Evolutionary conservation across 2,113 vertebrate species (phyloP), one percentile per base, ranked within the genome.

Genomic region (Psettodes erumei): DNA sequence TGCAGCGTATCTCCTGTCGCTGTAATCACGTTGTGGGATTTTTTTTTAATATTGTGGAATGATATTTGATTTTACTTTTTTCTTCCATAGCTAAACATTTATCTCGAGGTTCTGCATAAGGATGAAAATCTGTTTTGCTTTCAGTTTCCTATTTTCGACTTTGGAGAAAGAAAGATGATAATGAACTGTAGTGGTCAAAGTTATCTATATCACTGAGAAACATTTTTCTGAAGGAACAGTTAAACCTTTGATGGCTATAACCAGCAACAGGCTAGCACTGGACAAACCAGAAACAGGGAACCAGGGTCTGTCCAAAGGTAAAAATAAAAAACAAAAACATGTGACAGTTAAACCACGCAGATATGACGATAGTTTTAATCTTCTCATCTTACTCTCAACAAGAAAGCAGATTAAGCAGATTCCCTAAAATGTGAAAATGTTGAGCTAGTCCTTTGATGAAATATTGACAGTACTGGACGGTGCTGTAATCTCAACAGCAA

Each of bases 1-100:
- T 6, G 37, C 45, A 61, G 53, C 69, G 32, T 8, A 56, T 77
- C 59, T 59, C 40, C 33, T 79, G 74, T 62, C 33, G 43, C n/a
- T 63, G 53, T 72, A 61, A 70, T 73, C 3, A 53, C 18, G 43
- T 9, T 8, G 40, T 55, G 35, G 33, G 56, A 23, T 72, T 72
- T 76, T 63, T n/a, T n/a, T n/a, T n/a, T n/a, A 72, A 75, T 70
- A 47, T 47, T 27, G 27, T 12, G 28, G 53, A 30, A 23, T 3
- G 51, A 67, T 71, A 75, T 78, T 33, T 25, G 33, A 74, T 21
- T 50, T 23, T 13, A 12, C 13, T 25, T 50, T 43, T 43, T 8
- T 7, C 5, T 19, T 2, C 11, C 35, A 32, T n/a, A 16, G 7
- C 27, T 25, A 19, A 62, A 28, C 40, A 53, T 61, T 15, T 25